These are phyloP conservation scores for Hyphantria cunea DNA, from an alignment of 1,140 invertebrate genomes.

Conservation along the genomic window DNA sequence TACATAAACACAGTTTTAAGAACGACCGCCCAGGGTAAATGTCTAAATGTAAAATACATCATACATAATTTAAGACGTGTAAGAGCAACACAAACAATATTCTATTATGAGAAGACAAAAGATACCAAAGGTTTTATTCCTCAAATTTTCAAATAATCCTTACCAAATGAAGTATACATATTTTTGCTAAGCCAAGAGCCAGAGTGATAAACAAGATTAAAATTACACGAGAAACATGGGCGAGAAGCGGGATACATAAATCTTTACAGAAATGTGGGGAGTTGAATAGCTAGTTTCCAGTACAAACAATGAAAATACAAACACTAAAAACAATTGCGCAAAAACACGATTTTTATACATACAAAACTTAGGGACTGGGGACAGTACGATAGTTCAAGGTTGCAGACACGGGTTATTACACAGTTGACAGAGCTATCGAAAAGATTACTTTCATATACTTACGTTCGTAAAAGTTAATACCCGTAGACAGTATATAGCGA, in stretches of 20 bases:
- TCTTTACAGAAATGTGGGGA: slow-evolving; percentile 33
- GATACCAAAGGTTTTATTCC: slow-evolving; percentile 5
- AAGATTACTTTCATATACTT: slow-evolving; percentile 2
- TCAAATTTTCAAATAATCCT: slow-evolving; percentile 20
- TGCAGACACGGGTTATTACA: not conserved
- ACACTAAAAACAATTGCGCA: slow-evolving; percentile 20
- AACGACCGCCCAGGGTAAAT: too few species aligned
- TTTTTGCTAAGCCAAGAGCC: slow-evolving; percentile 33
- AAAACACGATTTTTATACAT: too few species aligned
- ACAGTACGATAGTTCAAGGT: slow-evolving; percentile 22
- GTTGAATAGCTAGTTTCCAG: slow-evolving; percentile 32
- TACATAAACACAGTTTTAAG: too few species aligned
- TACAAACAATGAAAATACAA: slow-evolving; percentile 18
- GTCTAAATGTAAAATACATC: too few species aligned
- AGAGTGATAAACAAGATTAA: slow-evolving; percentile 67
- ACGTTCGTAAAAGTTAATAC: slow-evolving; percentile 3
- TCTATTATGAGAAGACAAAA: too few species aligned
- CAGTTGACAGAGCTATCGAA: slow-evolving; percentile 4
- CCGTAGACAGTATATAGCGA: slow-evolving; percentile 7
- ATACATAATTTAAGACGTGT: too few species aligned
- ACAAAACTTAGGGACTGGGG: slow-evolving; percentile 1
- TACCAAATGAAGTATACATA: slow-evolving; percentile 24
- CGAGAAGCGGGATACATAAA: slow-evolving; percentile 48
- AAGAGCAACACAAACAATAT: too few species aligned
- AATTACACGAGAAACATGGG: slow-evolving; percentile 48